Base-by-base conservation (phyloP, 2,113 vertebrate genomes). In the Oxyruncus cristatus region DNA sequence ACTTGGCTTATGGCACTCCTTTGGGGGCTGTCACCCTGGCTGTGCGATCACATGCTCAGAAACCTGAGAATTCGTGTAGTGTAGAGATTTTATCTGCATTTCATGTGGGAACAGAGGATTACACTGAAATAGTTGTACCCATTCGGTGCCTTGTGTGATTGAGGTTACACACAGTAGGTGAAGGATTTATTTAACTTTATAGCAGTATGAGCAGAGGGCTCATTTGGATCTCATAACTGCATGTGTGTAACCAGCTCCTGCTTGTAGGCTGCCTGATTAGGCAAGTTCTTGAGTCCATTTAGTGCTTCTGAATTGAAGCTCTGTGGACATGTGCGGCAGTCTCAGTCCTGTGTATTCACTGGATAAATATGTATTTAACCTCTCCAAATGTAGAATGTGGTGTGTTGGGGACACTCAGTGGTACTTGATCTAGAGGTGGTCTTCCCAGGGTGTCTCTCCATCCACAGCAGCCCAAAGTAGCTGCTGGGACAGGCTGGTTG, bases 61-160 rank as follows among this genome's bases (percentile, higher is more conserved):
- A 89, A 68, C 32, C 5, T 39, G 35, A 49, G 27, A 52, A 15
- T 83, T 85, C 72, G 14, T 72, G 22, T 65, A 24, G 75, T 21
- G 6, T 23, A 41, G 46, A 17, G n/a, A 24, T 82, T 76, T 75
- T 62, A 23, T 61, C 16, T 56, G 37, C 37, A 5, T 89, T 94
- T 85, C 53, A 24, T 6, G 1, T 61, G 58, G n/a, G 63, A 58
- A 77, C 22, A 35, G 14, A 59, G 53, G 26, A 37, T 72, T 93
- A 11, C 65, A 32, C 15, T 70, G 52, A 59, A 88, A 32, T 14
- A 88, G 27, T 44, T 90, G 28, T 56, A 61, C 12, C 21, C 50
- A 5, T 58, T 88, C 35, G 39, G 9, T 1, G 0, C 16, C 62
- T 90, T 0, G 0, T 63, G 49, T 68, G 58, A 83, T 53, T 46